Evolutionary conservation across 2,888 invertebrate species (phyloP), one percentile per base, ranked within the genome.

Genomic region (Bellardia pandia): DNA sequence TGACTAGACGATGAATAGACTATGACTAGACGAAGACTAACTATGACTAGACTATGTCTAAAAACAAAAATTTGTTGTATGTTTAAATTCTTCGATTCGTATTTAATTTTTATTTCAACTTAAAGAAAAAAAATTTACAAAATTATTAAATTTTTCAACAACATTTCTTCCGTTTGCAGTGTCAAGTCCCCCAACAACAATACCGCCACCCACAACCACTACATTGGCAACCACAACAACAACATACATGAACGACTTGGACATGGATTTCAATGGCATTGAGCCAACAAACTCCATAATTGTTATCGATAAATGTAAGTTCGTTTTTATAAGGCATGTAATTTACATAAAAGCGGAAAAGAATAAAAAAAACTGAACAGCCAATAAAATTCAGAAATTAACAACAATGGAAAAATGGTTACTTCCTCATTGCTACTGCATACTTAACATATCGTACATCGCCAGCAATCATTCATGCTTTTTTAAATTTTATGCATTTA

Each of bases 121-220:
- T 37, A 37, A 45, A 11, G 1, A 11, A 11, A 13, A 1, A 9
- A 45, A 9, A 45, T 45, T 45, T 13, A 45, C 11, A 45, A 45
- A 45, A 45, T 45, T 45, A 45, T 51, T 51, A 56, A 56, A 56
- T 23, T 56, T 56, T 56, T 23, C 23, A 9, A 2, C 8, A 6
- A 9, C 3, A 13, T 62, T 7, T 62, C 8, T 48, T 23, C 86
- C 90, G 89, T 37, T 93, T 93, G 83, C 94, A 97, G 97, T 96
- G 91, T 97, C 97, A 51, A 95, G 96, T 89, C 97, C 97, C 78
- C 97, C 97, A 72, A 97, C 97, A 75, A 96, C 96, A 89, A 96
- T 97, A 83, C 96, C 97, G 68, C 95, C 96, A 86, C 97, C 96
- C 84, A 96, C 96, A 80, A 94, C 95, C 79, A 93, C 93, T 82